A percentile compares a stretch with the other conserved stretches of the same genome.
phyloP scores from a whole-genome alignment of 2,888 invertebrate genomes.

The Teinopalpus imperialis region DNA sequence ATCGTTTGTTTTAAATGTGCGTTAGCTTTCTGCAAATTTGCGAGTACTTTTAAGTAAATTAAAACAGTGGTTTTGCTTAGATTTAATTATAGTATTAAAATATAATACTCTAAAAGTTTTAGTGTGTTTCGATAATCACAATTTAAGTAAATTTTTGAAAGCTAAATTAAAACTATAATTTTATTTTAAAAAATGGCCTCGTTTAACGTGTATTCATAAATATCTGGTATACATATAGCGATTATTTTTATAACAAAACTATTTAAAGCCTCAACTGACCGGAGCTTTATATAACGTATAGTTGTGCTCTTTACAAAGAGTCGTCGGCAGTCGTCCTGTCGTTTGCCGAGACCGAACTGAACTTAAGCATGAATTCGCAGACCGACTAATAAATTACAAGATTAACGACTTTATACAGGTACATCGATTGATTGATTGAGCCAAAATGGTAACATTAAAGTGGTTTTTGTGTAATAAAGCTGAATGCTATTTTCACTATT shows the following conservation, averaged over 20 bases:
- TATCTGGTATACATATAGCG: too few species aligned
- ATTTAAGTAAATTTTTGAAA: too few species aligned
- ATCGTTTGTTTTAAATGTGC: too few species aligned
- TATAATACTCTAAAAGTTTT: neutral
- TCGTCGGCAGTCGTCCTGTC: constrained; percentile 48
- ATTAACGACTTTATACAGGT: constrained; percentile 45
- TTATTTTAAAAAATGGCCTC: too few species aligned
- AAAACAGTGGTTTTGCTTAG: neutral
- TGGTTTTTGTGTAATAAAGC: too few species aligned
- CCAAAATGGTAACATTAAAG: too few species aligned
- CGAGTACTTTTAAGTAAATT: constrained; percentile 1
- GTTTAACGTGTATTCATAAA: too few species aligned
- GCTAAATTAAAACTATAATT: too few species aligned
- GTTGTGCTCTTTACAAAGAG: constrained; percentile 34
- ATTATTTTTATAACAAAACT: too few species aligned
- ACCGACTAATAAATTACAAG: constrained; percentile 45
- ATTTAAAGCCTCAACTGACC: neutral
- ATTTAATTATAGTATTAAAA: neutral
- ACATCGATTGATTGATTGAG: constrained; percentile 32
- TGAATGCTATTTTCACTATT: too few species aligned
- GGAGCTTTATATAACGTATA: constrained; percentile 4
- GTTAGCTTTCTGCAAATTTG: neutral
- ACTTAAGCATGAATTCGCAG: constrained; percentile 47
- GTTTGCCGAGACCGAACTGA: constrained; percentile 37
- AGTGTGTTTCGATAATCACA: too few species aligned